phyloP scores from a whole-genome alignment of 2,113 vertebrate genomes.

The Callionymus lyra region DNA sequence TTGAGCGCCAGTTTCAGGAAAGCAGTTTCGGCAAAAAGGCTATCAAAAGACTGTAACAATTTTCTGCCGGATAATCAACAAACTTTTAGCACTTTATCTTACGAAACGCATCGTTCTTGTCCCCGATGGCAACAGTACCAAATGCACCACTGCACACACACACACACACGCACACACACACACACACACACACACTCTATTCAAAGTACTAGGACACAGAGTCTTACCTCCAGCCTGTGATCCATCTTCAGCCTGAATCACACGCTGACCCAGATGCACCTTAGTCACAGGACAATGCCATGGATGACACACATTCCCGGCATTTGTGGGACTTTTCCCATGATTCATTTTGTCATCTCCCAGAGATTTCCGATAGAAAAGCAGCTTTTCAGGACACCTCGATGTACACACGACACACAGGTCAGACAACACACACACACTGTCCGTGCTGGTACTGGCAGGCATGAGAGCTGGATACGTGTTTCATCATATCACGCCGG shows the following conservation, averaged over 20 bases:
- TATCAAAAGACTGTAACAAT: no score
- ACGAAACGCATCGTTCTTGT: no score
- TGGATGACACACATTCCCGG: constrained; percentile 13
- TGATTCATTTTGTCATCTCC: not conserved
- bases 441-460: no score
- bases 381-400: not conserved
- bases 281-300: constrained; percentile 10
- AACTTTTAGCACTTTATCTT: no score
- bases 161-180: no score
- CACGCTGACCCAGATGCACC: constrained; percentile 4
- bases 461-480: no score
- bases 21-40: no score
- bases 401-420: not conserved
- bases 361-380: not conserved
- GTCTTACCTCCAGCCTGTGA: not conserved
- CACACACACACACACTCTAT: constrained; percentile 5
- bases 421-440: not conserved
- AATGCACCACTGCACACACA: no score
- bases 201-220: not conserved
- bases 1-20: no score
- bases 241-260: constrained; percentile 13
- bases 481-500: no score
- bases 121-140: no score
- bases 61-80: no score
- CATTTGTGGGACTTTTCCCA: constrained; percentile 2